These are phyloP conservation scores for Callaeas wilsoni DNA, from an alignment of 2,113 vertebrate genomes.

Conservation along the genomic window DNA sequence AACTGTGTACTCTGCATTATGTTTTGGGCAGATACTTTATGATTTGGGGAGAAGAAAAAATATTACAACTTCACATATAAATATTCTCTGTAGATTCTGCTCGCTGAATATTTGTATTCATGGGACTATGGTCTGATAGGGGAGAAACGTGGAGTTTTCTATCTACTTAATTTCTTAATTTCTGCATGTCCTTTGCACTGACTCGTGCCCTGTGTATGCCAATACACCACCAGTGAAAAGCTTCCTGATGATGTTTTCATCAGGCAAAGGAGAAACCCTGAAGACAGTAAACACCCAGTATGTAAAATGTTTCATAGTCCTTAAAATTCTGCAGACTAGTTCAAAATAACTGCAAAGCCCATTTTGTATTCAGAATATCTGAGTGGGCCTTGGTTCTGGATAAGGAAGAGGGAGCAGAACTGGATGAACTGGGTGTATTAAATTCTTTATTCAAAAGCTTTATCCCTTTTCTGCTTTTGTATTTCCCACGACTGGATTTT, in stretches of 20 bases:
- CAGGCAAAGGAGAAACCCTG: neutral
- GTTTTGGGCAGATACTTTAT: neutral
- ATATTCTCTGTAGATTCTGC: neutral
- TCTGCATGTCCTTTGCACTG: neutral
- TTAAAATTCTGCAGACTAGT: neutral
- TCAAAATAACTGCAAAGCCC: neutral
- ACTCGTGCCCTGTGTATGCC: accelerated
- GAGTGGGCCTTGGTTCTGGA: neutral
- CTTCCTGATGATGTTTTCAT: neutral
- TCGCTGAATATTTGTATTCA: neutral
- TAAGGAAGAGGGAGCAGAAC: neutral
- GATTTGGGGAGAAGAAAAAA: neutral
- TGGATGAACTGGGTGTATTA: neutral
- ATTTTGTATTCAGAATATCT: neutral
- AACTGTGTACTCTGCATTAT: neutral
- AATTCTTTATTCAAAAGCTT: neutral
- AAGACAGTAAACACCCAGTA: neutral
- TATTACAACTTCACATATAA: neutral
- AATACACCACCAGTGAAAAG: neutral
- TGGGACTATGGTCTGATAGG: too few species aligned
- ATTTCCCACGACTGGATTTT: neutral
- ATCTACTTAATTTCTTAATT: neutral
- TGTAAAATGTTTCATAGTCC: neutral
- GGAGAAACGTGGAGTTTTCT: neutral
- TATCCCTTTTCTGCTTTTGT: neutral